phyloP scores from a whole-genome alignment of 2,797 vertebrate genomes.

The Mastacembelus armatus region DNA sequence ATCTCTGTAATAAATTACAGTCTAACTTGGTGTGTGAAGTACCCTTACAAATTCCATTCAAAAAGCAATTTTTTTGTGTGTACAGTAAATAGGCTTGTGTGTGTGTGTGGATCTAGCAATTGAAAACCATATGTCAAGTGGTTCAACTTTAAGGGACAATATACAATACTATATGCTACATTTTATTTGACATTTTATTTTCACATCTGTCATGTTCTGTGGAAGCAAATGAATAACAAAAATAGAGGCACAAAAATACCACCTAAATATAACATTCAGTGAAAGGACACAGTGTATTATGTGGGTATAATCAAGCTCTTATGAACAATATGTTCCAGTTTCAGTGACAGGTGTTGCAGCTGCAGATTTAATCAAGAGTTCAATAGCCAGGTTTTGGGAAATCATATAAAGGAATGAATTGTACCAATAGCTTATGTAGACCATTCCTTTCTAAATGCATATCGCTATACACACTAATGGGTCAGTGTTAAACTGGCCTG shows the following conservation, averaged over 20 bases:
- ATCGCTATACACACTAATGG: not conserved
- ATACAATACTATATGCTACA: constrained; percentile 18
- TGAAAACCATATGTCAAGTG: constrained; percentile 35
- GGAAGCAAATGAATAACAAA: constrained; percentile 27
- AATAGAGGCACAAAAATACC: not conserved
- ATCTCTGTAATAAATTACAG: constrained; percentile 49
- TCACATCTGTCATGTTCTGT: constrained; percentile 11
- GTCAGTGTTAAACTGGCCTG: not conserved
- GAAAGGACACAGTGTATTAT: not conserved
- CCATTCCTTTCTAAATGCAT: not conserved
- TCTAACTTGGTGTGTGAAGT: constrained; percentile 34
- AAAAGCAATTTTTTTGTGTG: constrained; percentile 45
- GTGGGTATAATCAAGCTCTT: constrained; percentile 7
- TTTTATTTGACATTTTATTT: constrained; percentile 41
- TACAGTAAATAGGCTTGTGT: constrained; percentile 30
- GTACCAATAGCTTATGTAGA: not conserved
- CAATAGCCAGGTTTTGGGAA: not conserved
- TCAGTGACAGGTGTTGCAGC: constrained; percentile 17
- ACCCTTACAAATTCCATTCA: constrained; percentile 47
- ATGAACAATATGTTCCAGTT: constrained; percentile 2
- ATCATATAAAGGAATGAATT: not conserved
- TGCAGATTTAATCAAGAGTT: constrained; percentile 6
- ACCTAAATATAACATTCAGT: constrained; percentile 11
- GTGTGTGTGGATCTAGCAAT: not conserved
- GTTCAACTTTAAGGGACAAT: constrained; percentile 19